Base-by-base conservation (phyloP, 2,888 invertebrate species). In the Drosophila lutescens region DNA sequence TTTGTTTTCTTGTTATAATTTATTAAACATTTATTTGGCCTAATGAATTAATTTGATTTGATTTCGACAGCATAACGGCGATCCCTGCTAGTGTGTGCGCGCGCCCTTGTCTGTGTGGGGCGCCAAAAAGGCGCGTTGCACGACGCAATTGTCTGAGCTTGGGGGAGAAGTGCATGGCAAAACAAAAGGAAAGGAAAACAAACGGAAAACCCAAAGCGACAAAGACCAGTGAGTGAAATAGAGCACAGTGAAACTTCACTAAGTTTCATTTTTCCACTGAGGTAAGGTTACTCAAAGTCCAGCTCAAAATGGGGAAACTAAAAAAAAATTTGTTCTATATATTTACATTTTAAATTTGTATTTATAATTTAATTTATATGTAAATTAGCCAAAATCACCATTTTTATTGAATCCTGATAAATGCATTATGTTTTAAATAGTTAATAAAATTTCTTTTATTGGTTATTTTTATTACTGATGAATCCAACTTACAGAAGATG, bases 11-110 rank as follows among this genome's bases (percentile, higher is more conserved):
- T 76, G 68, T 69, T 86, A 72, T 80, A 72, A 84, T 86, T 85
- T 86, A 88, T 88, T 77, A 76, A 80, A 83, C 75, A 83, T 88
- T 83, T 74, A 80, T 80, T 79, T 80, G 72, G 68, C 69, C 74
- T 83, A 80, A 83, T 88, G 79, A 85, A 88, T 85, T 88, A 83
- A 86, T 88, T 83, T 80, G 80, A 86, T 85, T 80, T 86, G 58
- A 81, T 85, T 81, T 75, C 62, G 56, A 76, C 74, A 80, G 53
- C 62, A 61, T 66, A 74, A 74, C 70, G 74, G 59, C 79, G 77
- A 67, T 61, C 54, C 9, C 8, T 47, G 32, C 44, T n/a, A 30
- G 40, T 47, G 13, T 59, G 54, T 53, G 43, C 20, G 47, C 41
- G 23, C 13, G 47, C 66, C 56, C 56, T 44, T 66, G 57, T 61